A percentile compares a stretch with the other conserved stretches of the same genome.
phyloP scores from a whole-genome alignment of 2,888 invertebrate species.

The Choristoneura rosaceana region DNA sequence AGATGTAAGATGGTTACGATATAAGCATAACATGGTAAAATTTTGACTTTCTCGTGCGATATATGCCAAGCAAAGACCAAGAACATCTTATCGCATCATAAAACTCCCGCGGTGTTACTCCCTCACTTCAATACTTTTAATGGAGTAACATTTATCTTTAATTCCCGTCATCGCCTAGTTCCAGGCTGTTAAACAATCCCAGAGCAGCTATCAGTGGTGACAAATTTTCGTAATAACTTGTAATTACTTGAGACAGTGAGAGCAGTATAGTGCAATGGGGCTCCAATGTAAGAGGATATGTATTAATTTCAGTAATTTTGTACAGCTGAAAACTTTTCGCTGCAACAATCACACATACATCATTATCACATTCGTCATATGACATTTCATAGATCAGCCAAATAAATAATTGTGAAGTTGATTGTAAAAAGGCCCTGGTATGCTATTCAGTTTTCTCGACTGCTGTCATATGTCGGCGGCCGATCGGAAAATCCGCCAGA shows the following conservation, averaged over 20 bases:
- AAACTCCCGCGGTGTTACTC: background rate
- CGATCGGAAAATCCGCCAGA: too few species aligned
- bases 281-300: background rate
- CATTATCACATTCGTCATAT: too few species aligned
- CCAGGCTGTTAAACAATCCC: background rate
- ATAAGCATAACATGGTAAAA: too few species aligned
- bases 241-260: conserved; percentile 2
- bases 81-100: background rate
- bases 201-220: conserved; percentile 13
- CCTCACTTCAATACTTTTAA: background rate
- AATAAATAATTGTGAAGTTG: too few species aligned
- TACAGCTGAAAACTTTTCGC: too few species aligned
- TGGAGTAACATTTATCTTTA: background rate
- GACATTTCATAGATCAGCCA: too few species aligned
- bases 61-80: background rate
- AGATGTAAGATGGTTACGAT: too few species aligned
- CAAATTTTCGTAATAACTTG: conserved; percentile 27
- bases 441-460: too few species aligned
- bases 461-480: too few species aligned
- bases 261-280: background rate
- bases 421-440: too few species aligned
- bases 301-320: background rate
- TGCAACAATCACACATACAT: too few species aligned
- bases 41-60: too few species aligned
- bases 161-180: background rate